Base-by-base conservation (phyloP, 2,113 vertebrate species). In the Harpagus bidentatus region DNA sequence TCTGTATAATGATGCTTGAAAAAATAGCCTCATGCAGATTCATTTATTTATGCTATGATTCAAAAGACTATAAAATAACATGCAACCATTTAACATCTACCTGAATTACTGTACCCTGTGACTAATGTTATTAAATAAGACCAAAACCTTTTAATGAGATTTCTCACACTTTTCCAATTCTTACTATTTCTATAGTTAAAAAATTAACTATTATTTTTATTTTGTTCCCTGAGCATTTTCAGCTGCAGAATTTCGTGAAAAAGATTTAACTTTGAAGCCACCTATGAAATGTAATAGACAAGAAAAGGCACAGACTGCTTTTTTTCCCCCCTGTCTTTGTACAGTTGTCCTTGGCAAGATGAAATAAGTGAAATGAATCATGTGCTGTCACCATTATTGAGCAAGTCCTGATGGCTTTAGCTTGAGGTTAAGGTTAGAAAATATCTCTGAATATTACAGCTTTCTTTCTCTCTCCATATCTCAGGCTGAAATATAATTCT, bases 351-450 rank as follows among this genome's bases (percentile, higher is more conserved):
- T 94, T 94, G 62, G 45, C 62, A 82, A 90, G 84, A 89, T 55
- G 48, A 93, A 95, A 88, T 77, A 95, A 89, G 18, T 73, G 11
- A 95, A 97, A 94, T 94, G 32, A 97, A 95, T 97, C 81, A 93
- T 96, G 70, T 58, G 62, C 62, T 96, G 89, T 95, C 93, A 95
- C 31, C 40, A 61, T 88, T 91, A 89, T 58, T 95, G 83, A 61
- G 53, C 82, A 84, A 92, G 29, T 82, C 20, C 26, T 97, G 73
- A 95, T 88, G 71, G 42, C 73, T 91, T 96, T 95, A 94, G 70
- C 84, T 95, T 11, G 83, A 95, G 73, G 88, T 91, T 95, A 94
- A 97, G 74, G 89, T 95, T 91, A 95, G 61, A 91, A 92, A 97
- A 87, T 70, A 45, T 95, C 52, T 76, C 58, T 90, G 78, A 95